These are phyloP conservation scores for Bombus affinis DNA, from an alignment of 1,140 invertebrate species.

Conservation along the genomic window DNA sequence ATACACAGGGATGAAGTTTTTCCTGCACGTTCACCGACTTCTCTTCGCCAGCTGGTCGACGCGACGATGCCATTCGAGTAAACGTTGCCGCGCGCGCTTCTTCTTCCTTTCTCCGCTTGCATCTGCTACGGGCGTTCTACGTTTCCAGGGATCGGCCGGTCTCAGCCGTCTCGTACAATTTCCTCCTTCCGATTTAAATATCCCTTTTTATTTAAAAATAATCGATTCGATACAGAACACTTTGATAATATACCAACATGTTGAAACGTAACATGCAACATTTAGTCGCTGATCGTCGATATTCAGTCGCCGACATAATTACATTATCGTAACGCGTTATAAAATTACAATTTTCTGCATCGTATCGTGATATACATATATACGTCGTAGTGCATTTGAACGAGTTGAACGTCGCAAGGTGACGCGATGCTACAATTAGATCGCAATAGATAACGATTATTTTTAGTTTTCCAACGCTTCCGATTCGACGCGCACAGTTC, in stretches of 20 bases:
- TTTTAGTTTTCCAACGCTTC: not conserved
- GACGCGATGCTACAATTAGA: not conserved
- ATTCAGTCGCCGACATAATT: no score
- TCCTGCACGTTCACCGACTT: constrained; percentile 61
- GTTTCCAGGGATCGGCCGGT: rapidly evolving
- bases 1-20: constrained; percentile 66
- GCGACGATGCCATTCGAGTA: no score
- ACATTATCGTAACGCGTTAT: not conserved
- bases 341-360: not conserved
- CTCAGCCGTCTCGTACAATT: not conserved
- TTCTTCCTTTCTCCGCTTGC: rapidly evolving
- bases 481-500: not conserved
- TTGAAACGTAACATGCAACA: no score
- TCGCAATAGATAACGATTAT: not conserved
- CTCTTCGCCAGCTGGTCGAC: constrained; percentile 10
- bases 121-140: rapidly evolving
- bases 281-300: not conserved
- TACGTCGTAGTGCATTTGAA: not conserved
- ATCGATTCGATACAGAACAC: constrained; percentile 69
- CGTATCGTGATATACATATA: not conserved
- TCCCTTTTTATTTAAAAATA: constrained; percentile 76
- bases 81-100: not conserved
- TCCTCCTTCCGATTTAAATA: constrained; percentile 47
- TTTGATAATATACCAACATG: constrained; percentile 57
- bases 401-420: not conserved